Evolutionary conservation across 2,888 invertebrate species (phyloP).

Genomic region (Hirtodrosophila alboralis): DNA sequence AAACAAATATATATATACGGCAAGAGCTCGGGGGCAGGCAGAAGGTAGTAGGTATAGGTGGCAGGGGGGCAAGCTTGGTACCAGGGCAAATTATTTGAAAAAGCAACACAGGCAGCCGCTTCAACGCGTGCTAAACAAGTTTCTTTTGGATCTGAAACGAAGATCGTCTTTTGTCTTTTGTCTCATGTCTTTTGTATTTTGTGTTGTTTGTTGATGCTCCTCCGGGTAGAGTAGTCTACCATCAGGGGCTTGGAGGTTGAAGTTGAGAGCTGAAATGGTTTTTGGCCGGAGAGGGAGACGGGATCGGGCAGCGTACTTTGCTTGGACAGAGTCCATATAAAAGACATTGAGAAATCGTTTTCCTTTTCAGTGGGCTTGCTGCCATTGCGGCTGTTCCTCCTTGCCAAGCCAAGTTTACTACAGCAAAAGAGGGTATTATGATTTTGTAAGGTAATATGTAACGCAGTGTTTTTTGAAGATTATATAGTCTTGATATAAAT

Average conservation of each 20-base stretch:
- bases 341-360: constrained; percentile 82
- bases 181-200: constrained; percentile 26
- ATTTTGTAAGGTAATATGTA: too few species aligned
- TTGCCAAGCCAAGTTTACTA: constrained; percentile 41
- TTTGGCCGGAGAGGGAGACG: too few species aligned
- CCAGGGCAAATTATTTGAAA: constrained; percentile 76
- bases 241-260: constrained; percentile 35
- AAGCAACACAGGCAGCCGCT: constrained; percentile 80
- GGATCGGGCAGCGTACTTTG: too few species aligned
- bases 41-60: background rate
- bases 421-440: too few species aligned
- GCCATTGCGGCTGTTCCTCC: constrained; percentile 44
- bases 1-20: constrained; percentile 69
- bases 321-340: constrained; percentile 54
- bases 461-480: too few species aligned
- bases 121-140: constrained; percentile 82
- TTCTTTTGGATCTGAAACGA: constrained; percentile 60
- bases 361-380: constrained; percentile 62
- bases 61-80: constrained; percentile 39
- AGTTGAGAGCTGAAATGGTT: constrained; percentile 21
- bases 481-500: too few species aligned
- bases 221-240: background rate
- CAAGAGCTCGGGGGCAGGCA: constrained; percentile 9
- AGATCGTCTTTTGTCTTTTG: constrained; percentile 69
- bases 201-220: constrained; percentile 26